Conservation (phyloP, 2,113 vertebrate species). For the Ammodramus savannarum region DNA sequence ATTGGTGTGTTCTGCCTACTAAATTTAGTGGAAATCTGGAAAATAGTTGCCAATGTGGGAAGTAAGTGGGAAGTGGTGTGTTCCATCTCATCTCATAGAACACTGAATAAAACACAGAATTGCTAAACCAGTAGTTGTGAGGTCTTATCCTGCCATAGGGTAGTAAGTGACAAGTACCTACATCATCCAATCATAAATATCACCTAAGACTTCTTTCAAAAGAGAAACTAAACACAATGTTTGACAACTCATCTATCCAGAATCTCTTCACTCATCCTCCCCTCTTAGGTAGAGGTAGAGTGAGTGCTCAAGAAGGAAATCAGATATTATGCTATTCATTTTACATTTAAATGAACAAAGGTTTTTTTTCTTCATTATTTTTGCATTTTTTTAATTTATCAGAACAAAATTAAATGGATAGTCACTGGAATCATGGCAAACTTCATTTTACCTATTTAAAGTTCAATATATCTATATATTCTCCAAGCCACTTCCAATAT, state of each 20-base stretch:
- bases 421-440: background rate
- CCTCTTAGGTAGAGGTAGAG: background rate
- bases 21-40: background rate
- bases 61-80: background rate
- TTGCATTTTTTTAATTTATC: background rate
- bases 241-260: background rate
- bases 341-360: background rate
- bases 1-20: background rate
- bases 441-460: background rate
- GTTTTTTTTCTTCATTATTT: background rate
- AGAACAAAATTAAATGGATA: background rate
- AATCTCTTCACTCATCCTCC: background rate
- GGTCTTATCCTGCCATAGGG: background rate
- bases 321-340: background rate
- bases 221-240: background rate
- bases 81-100: background rate
- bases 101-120: background rate
- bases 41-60: background rate
- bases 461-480: background rate
- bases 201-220: background rate
- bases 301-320: background rate
- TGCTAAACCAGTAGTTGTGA: background rate
- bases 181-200: background rate
- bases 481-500: background rate
- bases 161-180: background rate